Evolutionary conservation across 2,797 vertebrate genomes (phyloP), one percentile per base, ranked within the genome.

Genomic region (Enteromius trimaculatus): DNA sequence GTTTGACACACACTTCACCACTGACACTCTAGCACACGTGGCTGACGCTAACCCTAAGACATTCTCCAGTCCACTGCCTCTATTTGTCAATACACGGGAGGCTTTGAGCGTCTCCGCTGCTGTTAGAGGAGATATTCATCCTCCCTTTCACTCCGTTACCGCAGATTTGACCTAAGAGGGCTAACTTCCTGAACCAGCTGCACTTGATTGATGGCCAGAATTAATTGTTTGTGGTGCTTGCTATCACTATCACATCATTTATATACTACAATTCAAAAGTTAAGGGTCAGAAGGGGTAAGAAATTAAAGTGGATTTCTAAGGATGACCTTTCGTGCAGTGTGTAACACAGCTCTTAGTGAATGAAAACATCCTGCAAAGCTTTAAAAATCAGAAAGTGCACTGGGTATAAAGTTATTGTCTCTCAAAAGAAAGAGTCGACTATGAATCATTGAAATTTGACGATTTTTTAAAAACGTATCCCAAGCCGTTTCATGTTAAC

Each of bases 11-110:
- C 65, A 62, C 47, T 81, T 82, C 74, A 70, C 53, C 66, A 44
- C 69, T 58, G 13, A 31, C 42, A 53, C 77, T 80, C 77, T 84
- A 80, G 71, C 79, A 77, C 58, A 79, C 29, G 47, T 79, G 77
- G 64, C 64, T 69, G 19, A 53, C 17, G 7, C 44, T 55, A 69
- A 78, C 42, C 44, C 58, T 5, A 21, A 66, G 62, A 66, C 44
- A 66, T 79, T 79, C 47, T 66, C 77, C 62, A 79, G 77, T 37
- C 23, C 29, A 1, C 29, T 65, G 77, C 47, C 13, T 79, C 19
- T 66, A 51, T 79, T 51, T 49, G 21, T 51, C 44, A 66, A 19
- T 26, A 47, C 39, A 71, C 19, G 17, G 37, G 23, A 53, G 51
- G 39, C 64, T 77, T 85, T 85, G 23, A 77, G 76, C 53, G 53